These are phyloP conservation scores for Cordilura impudica DNA, from an alignment of 2,888 invertebrate genomes.

Conservation along the genomic window DNA sequence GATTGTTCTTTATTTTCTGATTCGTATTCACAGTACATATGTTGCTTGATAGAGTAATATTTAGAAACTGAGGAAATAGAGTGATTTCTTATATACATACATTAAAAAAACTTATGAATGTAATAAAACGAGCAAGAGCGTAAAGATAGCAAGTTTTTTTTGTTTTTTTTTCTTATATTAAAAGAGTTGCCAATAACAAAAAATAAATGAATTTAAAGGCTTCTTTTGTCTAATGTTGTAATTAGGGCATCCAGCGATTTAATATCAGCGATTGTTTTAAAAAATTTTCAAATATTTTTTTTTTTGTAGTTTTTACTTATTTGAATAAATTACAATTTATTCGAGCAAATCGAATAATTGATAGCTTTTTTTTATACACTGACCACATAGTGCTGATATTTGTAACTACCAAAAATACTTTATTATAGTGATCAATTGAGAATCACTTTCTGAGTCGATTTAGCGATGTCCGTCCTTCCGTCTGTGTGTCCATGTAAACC, in stretches of 20 bases:
- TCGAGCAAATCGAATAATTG: too few relatives aligned
- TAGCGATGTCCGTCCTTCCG: too few relatives aligned
- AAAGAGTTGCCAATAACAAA: conserved; percentile 12
- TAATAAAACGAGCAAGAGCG: neutral
- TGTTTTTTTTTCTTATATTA: neutral
- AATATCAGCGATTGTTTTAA: too few relatives aligned
- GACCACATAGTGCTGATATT: too few relatives aligned
- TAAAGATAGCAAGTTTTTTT: conserved; percentile 3
- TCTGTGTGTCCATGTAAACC: too few relatives aligned
- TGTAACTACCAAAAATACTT: too few relatives aligned
- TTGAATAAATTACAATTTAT: too few relatives aligned
- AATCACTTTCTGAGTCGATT: too few relatives aligned
- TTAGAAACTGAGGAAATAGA: conserved; percentile 35
- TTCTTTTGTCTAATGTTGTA: neutral
- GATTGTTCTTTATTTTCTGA: neutral
- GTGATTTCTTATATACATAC: conserved; percentile 6
- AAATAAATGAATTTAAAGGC: neutral
- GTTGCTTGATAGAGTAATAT: conserved; percentile 32
- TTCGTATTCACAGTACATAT: conserved; percentile 25
- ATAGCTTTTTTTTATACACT: too few relatives aligned
- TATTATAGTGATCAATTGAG: too few relatives aligned
- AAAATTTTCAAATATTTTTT: too few relatives aligned
- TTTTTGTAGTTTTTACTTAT: too few relatives aligned
- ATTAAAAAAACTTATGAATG: neutral
- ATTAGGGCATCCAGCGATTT: neutral